Percentiles rank a stretch among this genome's conserved stretches.
These are phyloP conservation scores for Diplosoma virens DNA, from an alignment of 23 tunicate species.

Conservation along the genomic window DNA sequence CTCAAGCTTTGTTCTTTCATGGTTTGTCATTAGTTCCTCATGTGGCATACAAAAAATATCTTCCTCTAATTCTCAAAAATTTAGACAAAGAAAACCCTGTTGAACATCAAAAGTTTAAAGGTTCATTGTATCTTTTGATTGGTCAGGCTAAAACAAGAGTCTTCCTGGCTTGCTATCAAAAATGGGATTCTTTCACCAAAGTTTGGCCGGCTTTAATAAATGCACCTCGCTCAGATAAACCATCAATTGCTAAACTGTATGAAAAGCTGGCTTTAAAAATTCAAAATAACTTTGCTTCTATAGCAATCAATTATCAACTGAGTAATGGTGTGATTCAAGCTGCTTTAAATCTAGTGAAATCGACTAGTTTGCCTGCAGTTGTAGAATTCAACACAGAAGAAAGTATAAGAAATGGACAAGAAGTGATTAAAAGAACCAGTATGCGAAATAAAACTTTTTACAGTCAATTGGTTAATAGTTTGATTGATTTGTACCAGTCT, in stretches of 20 bases:
- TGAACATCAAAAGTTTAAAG: conserved; percentile 68
- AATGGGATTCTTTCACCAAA: conserved; percentile 68
- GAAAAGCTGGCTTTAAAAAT: conserved; percentile 59
- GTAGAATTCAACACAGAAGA: background rate
- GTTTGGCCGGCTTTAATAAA: conserved; percentile 81
- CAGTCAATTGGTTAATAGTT: conserved; percentile 26
- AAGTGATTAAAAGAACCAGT: background rate
- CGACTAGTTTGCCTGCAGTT: background rate
- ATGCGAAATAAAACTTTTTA: conserved; percentile 6
- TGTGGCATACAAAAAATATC: conserved; percentile 47
- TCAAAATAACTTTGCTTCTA: conserved; percentile 41
- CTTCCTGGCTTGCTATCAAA: conserved; percentile 44
- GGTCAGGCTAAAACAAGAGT: conserved; percentile 49
- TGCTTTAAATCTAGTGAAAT: conserved; percentile 23
- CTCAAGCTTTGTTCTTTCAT: conserved; percentile 78
- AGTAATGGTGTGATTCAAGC: conserved; percentile 28
- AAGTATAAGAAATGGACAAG: background rate
- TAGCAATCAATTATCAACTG: conserved; percentile 35
- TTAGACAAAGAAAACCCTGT: conserved; percentile 32
- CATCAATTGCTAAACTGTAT: conserved; percentile 66
- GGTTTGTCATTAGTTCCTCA: conserved; percentile 51
- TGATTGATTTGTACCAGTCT: conserved; percentile 27
- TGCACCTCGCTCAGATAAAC: conserved; percentile 77
- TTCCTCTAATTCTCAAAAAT: conserved; percentile 64
- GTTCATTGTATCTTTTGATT: conserved; percentile 65